A percentile compares a stretch with the other conserved stretches of the same genome.
Conservation (phyloP, 2,113 vertebrate genomes). For the Ciconia stormi region DNA sequence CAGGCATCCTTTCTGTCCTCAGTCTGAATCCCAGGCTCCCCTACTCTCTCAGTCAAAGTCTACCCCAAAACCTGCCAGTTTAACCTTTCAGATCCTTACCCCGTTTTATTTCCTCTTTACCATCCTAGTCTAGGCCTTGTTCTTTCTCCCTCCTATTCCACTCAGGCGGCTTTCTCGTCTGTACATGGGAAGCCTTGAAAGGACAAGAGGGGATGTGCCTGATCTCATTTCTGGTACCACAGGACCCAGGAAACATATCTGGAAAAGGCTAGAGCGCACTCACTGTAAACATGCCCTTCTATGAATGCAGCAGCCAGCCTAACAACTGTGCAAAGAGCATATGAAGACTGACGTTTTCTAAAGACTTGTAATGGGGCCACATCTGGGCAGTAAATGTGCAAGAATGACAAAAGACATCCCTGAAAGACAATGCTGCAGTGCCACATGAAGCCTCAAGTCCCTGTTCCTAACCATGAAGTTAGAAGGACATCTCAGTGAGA, state of each 20-base stretch:
- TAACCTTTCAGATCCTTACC: neutral
- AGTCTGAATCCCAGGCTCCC: neutral
- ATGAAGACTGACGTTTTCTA: neutral
- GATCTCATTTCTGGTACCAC: neutral
- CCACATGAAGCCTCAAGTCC: neutral
- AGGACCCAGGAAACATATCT: neutral
- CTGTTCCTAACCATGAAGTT: neutral
- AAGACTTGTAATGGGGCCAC: neutral
- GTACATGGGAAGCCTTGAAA: neutral
- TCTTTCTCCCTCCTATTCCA: neutral
- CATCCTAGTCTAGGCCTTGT: neutral
- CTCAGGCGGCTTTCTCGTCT: neutral
- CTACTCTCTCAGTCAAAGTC: neutral
- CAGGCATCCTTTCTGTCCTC: neutral
- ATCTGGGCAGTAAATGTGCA: neutral
- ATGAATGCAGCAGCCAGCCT: neutral
- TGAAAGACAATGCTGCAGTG: neutral
- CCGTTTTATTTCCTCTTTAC: neutral
- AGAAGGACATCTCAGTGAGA: neutral
- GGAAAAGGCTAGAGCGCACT: neutral
- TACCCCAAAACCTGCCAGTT: neutral
- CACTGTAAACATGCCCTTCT: neutral
- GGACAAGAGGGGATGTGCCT: neutral
- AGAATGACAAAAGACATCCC: neutral
- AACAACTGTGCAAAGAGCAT: neutral